These are phyloP conservation scores for Isichthys henryi DNA, from an alignment of 2,113 vertebrate species.

Conservation along the genomic window DNA sequence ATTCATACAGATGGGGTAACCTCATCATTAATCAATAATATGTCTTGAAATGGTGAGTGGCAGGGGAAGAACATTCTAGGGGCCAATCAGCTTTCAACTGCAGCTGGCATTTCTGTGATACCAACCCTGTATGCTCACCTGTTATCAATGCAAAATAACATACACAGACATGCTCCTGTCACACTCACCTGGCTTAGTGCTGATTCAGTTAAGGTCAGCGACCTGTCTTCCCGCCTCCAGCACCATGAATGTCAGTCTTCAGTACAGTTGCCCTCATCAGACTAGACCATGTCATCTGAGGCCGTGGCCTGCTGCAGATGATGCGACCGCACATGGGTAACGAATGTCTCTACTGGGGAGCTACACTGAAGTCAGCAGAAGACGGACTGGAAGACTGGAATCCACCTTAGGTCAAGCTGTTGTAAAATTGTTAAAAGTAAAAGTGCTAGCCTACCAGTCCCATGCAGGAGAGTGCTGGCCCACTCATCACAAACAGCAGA, in stretches of 20 bases:
- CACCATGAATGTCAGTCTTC: background rate
- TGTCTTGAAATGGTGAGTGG: background rate
- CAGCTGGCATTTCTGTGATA: background rate
- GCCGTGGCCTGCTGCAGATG: background rate
- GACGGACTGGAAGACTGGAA: background rate
- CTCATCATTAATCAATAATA: background rate
- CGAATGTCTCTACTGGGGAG: background rate
- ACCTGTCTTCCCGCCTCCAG: background rate
- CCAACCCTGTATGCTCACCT: background rate
- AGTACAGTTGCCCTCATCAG: background rate
- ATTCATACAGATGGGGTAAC: background rate
- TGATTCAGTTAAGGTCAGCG: background rate
- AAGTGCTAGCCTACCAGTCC: too few relatives aligned
- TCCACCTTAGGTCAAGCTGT: background rate
- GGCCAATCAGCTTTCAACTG: background rate
- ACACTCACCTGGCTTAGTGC: background rate
- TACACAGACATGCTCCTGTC: background rate
- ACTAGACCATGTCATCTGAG: background rate
- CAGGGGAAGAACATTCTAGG: background rate
- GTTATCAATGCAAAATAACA: background rate
- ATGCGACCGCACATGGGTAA: background rate
- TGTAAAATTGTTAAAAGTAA: background rate
- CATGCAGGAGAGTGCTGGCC: background rate
- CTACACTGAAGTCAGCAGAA: background rate
- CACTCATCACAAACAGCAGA: too few relatives aligned